Percentiles rank a stretch among this genome's conserved stretches.
Conservation (phyloP, 2,888 invertebrate species). For the Criorhina ranunculi region DNA sequence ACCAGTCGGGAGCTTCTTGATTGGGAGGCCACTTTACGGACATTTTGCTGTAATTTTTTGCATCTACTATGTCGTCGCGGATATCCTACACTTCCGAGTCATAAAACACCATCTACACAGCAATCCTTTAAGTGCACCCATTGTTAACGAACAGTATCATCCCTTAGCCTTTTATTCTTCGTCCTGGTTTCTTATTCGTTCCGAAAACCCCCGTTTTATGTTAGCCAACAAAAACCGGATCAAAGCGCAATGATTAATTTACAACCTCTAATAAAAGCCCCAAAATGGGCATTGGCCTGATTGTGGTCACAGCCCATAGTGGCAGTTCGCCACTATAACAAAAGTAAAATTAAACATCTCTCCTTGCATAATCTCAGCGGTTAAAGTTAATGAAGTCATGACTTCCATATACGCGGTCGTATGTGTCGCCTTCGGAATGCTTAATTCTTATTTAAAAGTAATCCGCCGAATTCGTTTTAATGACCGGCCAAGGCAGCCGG, state of each 20-base stretch:
- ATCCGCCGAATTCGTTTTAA: slow-evolving; percentile 73
- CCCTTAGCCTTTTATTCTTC: slow-evolving; percentile 10
- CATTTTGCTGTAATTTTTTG: too few relatives aligned
- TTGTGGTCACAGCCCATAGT: not conserved
- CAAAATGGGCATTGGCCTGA: slow-evolving; percentile 21
- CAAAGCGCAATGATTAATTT: slow-evolving; percentile 72
- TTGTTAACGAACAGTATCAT: not conserved
- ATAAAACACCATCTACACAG: not conserved
- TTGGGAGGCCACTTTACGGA: too few relatives aligned
- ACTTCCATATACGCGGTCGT: slow-evolving; percentile 49
- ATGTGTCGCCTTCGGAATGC: slow-evolving; percentile 64
- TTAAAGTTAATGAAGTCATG: slow-evolving; percentile 76
- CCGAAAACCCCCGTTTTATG: slow-evolving; percentile 50
- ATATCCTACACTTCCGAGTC: too few relatives aligned
- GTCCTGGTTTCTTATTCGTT: slow-evolving; percentile 5
- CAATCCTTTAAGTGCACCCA: slow-evolving; percentile 18
- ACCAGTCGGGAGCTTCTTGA: too few relatives aligned
- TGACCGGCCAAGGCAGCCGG: slow-evolving; percentile 51
- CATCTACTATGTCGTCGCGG: too few relatives aligned
- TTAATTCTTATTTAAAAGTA: slow-evolving; percentile 76
- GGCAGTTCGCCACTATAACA: slow-evolving; percentile 21
- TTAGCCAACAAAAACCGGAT: slow-evolving; percentile 64
- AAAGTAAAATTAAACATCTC: slow-evolving; percentile 60
- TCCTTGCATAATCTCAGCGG: slow-evolving; percentile 69
- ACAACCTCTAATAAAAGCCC: slow-evolving; percentile 63